Conservation (phyloP, 2,888 invertebrate genomes). For the Tineola bisselliella region DNA sequence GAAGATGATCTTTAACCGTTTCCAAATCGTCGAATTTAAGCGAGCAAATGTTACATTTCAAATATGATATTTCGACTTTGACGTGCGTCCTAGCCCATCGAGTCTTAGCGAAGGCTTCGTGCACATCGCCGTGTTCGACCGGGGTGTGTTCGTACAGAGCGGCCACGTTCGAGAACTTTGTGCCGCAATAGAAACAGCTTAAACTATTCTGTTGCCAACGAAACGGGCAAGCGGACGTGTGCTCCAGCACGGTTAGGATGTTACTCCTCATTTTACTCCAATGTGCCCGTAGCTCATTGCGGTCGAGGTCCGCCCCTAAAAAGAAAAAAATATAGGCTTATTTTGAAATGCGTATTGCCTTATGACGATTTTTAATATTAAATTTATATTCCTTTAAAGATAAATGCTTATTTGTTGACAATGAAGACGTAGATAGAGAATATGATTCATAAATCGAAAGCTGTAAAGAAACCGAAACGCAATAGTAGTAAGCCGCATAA, state of each 20-base stretch:
- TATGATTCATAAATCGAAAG: too few relatives aligned
- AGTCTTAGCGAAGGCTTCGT: constrained; percentile 41
- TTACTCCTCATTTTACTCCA: constrained; percentile 7
- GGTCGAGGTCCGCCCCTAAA: neutral
- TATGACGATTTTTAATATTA: too few relatives aligned
- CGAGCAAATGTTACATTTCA: constrained; percentile 55
- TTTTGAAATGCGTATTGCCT: neutral
- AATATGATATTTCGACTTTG: constrained; percentile 52
- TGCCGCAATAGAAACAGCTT: constrained; percentile 10
- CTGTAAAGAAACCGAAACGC: too few relatives aligned
- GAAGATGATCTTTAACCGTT: constrained; percentile 40
- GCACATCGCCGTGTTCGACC: neutral
- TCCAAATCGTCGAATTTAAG: constrained; percentile 44
- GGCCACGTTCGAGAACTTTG: neutral
- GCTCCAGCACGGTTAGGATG: constrained; percentile 4
- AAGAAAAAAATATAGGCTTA: neutral
- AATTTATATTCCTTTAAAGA: too few relatives aligned
- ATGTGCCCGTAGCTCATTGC: neutral
- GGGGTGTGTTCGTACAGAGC: neutral
- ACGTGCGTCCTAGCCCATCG: constrained; percentile 34
- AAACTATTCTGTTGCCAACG: neutral
- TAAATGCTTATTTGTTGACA: too few relatives aligned
- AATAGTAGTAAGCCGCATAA: too few relatives aligned
- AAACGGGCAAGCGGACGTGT: constrained; percentile 13
- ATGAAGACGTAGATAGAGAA: too few relatives aligned